Evolutionary conservation across 1,140 invertebrate genomes (phyloP).

Genomic region (Harpegnathos saltator): DNA sequence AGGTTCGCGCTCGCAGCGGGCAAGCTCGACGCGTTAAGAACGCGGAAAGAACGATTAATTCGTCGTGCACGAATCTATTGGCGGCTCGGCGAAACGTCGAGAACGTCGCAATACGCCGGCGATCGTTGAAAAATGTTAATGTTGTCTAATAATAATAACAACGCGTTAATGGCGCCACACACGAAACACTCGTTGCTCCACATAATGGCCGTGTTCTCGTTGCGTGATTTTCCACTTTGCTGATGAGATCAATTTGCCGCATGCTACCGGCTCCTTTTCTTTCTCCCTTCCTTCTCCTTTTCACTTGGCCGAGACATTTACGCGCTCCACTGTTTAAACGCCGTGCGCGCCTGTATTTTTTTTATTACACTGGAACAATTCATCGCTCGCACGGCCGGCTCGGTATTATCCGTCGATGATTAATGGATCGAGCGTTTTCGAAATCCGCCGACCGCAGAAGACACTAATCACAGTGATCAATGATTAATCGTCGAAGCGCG

Average conservation of each 20-base stretch:
- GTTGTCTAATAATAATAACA: conserved; percentile 32
- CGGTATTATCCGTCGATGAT: neutral
- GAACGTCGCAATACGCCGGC: neutral
- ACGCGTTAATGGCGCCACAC: neutral
- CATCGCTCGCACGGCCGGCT: neutral
- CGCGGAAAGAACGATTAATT: too few relatives aligned
- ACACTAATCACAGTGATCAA: conserved; percentile 11
- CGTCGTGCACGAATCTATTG: too few relatives aligned
- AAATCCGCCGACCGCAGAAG: neutral
- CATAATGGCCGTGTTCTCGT: conserved; percentile 29
- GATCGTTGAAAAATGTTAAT: neutral
- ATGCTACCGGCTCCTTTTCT: neutral
- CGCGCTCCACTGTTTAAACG: neutral
- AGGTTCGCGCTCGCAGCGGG: too few relatives aligned
- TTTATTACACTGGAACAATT: conserved; percentile 11
- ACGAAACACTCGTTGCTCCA: neutral
- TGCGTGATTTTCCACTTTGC: conserved; percentile 24
- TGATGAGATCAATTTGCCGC: conserved; percentile 36
- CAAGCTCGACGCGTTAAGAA: too few relatives aligned
- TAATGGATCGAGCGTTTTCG: neutral
- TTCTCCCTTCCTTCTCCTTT: neutral
- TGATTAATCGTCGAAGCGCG: conserved; percentile 15
- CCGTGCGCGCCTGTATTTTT: neutral
- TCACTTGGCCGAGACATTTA: conserved; percentile 18
- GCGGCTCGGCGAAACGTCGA: too few relatives aligned